Base-by-base conservation (phyloP, 2,113 vertebrate species). In the Cricetomys ansorgei region DNA sequence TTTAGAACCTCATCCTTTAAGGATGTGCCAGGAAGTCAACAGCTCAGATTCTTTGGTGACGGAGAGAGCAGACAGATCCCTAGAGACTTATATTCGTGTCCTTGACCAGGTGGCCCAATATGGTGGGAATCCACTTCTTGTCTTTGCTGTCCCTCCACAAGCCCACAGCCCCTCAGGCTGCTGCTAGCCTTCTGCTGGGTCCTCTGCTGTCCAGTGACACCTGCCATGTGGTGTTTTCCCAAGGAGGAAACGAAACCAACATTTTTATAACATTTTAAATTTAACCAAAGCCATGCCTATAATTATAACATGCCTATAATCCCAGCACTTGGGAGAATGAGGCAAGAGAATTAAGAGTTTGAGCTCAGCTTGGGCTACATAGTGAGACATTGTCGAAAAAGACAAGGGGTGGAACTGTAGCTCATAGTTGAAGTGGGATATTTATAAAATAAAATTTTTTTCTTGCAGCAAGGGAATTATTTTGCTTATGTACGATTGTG, bases 401-500 rank as follows among this genome's bases (percentile, higher is more conserved):
- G 53, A 43, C n/a, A 88, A 13, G 15, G n/a, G 16, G 12, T 70
- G 34, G 23, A 0, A 15, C 17, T 55, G 7, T 19, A 72, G 13
- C 19, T 55, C 37, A 55, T 96, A 59, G 40, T 76, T 88, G 29
- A 95, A 94, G 89, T 94, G 43, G 40, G 75, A 84, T 96, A 16
- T 94, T 92, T 95, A 59, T 77, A 87, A 53, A 93, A 87, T 88
- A 85, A 96, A 96, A 92, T 94, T 70, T 73, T 85, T 89, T 40
- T 80, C 31, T 89, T 91, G 89, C 97, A 99, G 99, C 98, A 98
- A 98, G 98, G 97, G 76, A 97, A 98, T 64, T 97, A 99, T 96
- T 99, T 99, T 98, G 97, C 99, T 45, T 99, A 99, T 12, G 91
- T 99, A 55, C 99, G 99, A 80, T 99, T 98, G 50, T 94, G 98